Percentiles rank a stretch among this genome's conserved stretches.
These are phyloP conservation scores for Drosophila prosaltans DNA, from an alignment of 1,140 invertebrate species.

Conservation along the genomic window DNA sequence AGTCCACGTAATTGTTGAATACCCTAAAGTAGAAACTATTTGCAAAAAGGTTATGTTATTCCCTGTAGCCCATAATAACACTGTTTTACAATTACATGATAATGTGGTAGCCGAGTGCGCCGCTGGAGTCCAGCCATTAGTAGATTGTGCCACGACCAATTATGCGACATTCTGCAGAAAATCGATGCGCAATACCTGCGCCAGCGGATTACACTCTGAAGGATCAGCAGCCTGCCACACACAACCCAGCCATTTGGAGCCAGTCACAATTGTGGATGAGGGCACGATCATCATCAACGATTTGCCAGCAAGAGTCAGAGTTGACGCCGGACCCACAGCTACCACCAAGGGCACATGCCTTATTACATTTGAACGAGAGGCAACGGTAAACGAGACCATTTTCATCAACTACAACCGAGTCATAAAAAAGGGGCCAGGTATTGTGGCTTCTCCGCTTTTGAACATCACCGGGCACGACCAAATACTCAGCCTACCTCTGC, in stretches of 20 bases:
- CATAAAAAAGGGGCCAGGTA: too few species aligned
- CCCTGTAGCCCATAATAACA: conserved; percentile 2
- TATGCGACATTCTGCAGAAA: neutral
- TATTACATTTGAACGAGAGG: too few species aligned
- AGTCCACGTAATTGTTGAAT: neutral
- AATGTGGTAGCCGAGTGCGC: neutral
- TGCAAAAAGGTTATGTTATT: neutral
- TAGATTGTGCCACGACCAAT: neutral
- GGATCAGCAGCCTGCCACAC: neutral
- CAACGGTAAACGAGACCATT: too few species aligned
- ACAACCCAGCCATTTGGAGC: neutral
- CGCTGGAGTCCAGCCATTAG: neutral
- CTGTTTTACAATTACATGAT: neutral
- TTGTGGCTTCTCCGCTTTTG: too few species aligned
- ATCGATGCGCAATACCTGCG: too few species aligned
- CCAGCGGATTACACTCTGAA: too few species aligned
- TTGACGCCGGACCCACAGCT: neutral
- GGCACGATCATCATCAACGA: neutral
- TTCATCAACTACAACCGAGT: too few species aligned
- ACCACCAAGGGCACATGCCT: neutral
- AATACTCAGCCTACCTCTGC: too few species aligned
- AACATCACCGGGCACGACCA: too few species aligned
- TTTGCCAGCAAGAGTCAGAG: neutral
- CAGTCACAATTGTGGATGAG: neutral
- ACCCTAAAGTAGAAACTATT: neutral